phyloP scores from a whole-genome alignment of 2,888 invertebrate genomes.

The Eupithecia centaureata region DNA sequence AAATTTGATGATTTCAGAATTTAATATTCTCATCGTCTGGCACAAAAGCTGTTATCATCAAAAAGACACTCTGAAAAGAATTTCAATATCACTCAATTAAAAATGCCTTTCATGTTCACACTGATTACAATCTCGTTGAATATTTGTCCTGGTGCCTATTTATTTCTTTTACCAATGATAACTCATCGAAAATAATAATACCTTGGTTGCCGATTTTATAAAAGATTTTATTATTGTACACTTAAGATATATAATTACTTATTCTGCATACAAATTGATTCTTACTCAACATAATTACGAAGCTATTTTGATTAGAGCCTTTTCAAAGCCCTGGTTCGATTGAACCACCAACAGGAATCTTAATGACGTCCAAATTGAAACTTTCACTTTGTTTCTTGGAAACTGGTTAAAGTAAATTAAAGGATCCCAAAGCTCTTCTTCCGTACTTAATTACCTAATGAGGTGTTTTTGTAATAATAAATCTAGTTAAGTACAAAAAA shows the following conservation, averaged over 20 bases:
- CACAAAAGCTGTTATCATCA: constrained; percentile 24
- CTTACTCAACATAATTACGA: background rate
- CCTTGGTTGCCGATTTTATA: background rate
- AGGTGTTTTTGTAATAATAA: background rate
- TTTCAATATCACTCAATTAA: constrained; percentile 45
- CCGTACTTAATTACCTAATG: background rate
- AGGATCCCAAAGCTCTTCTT: constrained; percentile 41
- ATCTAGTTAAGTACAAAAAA: background rate
- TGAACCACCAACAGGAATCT: constrained; percentile 46
- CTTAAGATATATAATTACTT: background rate
- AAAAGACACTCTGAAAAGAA: constrained; percentile 29
- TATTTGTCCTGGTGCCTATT: constrained; percentile 25
- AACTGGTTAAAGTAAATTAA: constrained; percentile 66
- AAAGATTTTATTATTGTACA: background rate
- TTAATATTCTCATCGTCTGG: constrained; percentile 10
- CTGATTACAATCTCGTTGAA: constrained; percentile 38
- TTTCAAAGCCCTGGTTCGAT: constrained; percentile 35
- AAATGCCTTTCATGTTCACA: constrained; percentile 40
- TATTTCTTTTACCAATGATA: background rate
- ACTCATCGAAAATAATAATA: background rate
- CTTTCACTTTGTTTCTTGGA: constrained; percentile 67
- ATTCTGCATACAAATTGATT: background rate
- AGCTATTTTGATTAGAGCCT: constrained; percentile 1
- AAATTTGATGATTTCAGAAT: background rate
- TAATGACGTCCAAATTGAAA: constrained; percentile 66